These are phyloP conservation scores for Mesoclemmys tuberculata DNA, from an alignment of 2,113 vertebrate species.

Conservation along the genomic window DNA sequence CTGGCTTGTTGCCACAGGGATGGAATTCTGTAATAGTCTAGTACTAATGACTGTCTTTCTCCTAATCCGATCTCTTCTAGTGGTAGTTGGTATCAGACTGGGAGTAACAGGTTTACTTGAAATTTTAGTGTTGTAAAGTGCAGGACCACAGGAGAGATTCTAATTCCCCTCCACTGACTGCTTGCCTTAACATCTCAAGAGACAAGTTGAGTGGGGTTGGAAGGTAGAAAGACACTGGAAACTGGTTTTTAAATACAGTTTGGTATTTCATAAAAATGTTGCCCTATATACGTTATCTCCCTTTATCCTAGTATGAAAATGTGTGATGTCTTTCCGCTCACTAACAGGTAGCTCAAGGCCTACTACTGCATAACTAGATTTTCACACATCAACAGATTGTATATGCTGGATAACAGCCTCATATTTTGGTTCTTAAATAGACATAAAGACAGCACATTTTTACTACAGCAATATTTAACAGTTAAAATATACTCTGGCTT, in stretches of 20 bases:
- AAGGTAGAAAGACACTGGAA: neutral
- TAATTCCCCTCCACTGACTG: neutral
- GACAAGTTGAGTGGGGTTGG: neutral
- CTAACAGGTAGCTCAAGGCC: neutral
- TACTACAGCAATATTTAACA: neutral
- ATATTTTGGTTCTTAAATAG: neutral
- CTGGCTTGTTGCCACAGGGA: conserved; percentile 1
- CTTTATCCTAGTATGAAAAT: neutral
- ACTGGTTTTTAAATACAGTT: neutral
- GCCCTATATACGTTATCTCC: neutral
- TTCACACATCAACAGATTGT: neutral
- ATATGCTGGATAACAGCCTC: neutral
- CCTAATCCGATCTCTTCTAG: neutral
- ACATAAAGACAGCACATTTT: too few species aligned
- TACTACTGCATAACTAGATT: neutral
- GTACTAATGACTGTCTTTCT: neutral
- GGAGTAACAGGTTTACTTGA: rapidly evolving
- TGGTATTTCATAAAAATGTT: neutral
- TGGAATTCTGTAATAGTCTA: neutral
- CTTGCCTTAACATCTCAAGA: neutral
- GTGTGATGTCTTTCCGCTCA: neutral
- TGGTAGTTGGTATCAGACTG: neutral
- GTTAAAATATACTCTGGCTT: neutral
- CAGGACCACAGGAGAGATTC: neutral
- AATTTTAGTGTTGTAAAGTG: neutral